Base-by-base conservation (phyloP, 2,888 invertebrate genomes). In the Xylocampa areola region DNA sequence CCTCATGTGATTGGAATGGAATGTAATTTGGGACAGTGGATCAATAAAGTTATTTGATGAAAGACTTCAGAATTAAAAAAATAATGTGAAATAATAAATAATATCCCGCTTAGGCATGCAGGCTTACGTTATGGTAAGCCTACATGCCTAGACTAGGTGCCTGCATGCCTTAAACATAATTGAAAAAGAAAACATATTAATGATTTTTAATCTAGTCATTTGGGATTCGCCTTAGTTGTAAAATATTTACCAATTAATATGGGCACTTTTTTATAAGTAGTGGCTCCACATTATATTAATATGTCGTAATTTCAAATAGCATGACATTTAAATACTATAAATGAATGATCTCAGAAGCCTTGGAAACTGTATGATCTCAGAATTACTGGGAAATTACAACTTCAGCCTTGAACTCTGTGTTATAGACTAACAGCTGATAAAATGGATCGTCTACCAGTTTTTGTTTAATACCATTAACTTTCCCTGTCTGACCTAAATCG, bases 1-100 rank as follows among this genome's bases (percentile, higher is more conserved):
- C 63, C 47, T 60, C 73, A 47, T 75, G 65, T 55, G 66, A 68
- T 68, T 71, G 52, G 68, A 57, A 69, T 54, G n/a, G n/a, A 68
- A 57, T 17, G 25, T 55, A 50, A 45, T 58, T 41, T 49, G 17
- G 65, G 36, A 32, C 35, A 11, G 33, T 40, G 36, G 63, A 45
- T 68, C 63, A 17, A 63, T 68, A 36, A 6, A 11, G 16, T 32
- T 40, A n/a, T 44, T 44, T 50, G 13, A 35, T 25, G 21, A n/a
- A n/a, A n/a, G n/a, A n/a, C n/a, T n/a, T n/a, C n/a, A n/a, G n/a
- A n/a, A n/a, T n/a, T n/a, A n/a, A n/a, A n/a, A n/a, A n/a, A n/a
- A n/a, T n/a, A n/a, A n/a, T n/a, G n/a, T n/a, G n/a, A n/a, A n/a
- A n/a, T n/a, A n/a, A n/a, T n/a, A n/a, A n/a, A n/a, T n/a, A n/a